These are phyloP conservation scores for Coreoperca whiteheadi DNA, from an alignment of 2,113 vertebrate species.

Conservation along the genomic window DNA sequence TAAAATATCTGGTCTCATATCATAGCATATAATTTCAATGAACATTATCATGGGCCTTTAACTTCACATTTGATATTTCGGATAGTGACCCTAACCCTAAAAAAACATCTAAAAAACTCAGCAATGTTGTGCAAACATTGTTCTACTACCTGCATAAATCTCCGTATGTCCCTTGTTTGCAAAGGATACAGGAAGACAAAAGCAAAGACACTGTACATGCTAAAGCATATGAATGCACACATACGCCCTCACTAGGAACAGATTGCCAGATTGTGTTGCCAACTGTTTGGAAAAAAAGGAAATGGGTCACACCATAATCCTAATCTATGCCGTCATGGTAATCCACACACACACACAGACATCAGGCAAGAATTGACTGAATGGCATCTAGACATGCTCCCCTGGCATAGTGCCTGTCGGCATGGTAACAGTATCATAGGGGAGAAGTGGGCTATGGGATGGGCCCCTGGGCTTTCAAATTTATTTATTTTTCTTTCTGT, in stretches of 20 bases:
- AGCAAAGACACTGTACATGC: background rate
- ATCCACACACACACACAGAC: constrained; percentile 61
- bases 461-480: constrained; percentile 26
- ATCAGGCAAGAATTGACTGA: constrained; percentile 37
- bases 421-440: constrained; percentile 42
- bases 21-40: background rate
- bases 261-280: constrained; percentile 44
- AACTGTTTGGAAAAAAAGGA: constrained; percentile 63
- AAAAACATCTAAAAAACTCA: background rate
- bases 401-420: constrained; percentile 29
- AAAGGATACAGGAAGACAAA: constrained; percentile 6
- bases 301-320: constrained; percentile 79
- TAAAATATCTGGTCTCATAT: background rate
- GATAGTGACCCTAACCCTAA: background rate
- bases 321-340: constrained; percentile 72
- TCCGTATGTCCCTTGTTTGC: background rate
- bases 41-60: background rate
- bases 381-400: constrained; percentile 22
- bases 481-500: constrained; percentile 21
- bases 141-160: background rate
- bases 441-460: constrained; percentile 20
- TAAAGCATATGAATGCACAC: constrained; percentile 17
- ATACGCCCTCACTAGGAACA: constrained; percentile 16
- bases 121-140: background rate
- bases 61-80: background rate